Conservation (phyloP, 2,797 vertebrate species). For the Gambusia yucatana region DNA sequence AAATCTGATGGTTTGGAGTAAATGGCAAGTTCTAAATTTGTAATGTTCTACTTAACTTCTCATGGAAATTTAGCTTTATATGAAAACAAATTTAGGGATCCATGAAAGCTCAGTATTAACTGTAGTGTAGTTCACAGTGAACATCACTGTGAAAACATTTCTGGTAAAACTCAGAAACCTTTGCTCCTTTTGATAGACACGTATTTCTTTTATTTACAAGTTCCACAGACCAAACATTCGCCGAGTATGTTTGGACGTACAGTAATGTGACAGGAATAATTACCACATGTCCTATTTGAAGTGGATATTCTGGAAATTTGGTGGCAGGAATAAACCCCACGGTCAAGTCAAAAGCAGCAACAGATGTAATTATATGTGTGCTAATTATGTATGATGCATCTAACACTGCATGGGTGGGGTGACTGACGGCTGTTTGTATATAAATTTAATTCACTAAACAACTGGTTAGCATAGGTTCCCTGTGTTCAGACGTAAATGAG, state of each 20-base stretch:
- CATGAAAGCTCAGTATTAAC: neutral
- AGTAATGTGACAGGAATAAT: slow-evolving; percentile 42
- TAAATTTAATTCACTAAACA: slow-evolving; percentile 47
- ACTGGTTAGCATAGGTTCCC: slow-evolving; percentile 25
- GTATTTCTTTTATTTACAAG: slow-evolving; percentile 32
- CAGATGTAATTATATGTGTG: slow-evolving; percentile 50
- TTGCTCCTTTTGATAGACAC: neutral
- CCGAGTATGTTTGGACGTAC: slow-evolving; percentile 39
- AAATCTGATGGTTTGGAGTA: neutral
- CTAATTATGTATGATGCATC: slow-evolving; percentile 55
- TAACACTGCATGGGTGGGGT: slow-evolving; percentile 69
- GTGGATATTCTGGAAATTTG: slow-evolving; percentile 41
- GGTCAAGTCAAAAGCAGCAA: slow-evolving; percentile 43
- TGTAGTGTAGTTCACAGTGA: neutral
- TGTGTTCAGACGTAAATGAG: slow-evolving; percentile 42
- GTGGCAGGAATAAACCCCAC: slow-evolving; percentile 23
- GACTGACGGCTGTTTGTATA: slow-evolving; percentile 56
- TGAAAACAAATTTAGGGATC: neutral
- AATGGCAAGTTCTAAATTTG: neutral
- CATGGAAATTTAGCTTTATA: neutral
- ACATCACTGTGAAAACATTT: neutral
- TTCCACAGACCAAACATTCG: slow-evolving; percentile 46
- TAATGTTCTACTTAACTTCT: neutral
- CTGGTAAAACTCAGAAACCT: neutral
- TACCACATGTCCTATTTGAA: slow-evolving; percentile 38